Evolutionary conservation across 2,888 invertebrate species (phyloP), one percentile per base, ranked within the genome.

Genomic region (Creontiades dilutus): DNA sequence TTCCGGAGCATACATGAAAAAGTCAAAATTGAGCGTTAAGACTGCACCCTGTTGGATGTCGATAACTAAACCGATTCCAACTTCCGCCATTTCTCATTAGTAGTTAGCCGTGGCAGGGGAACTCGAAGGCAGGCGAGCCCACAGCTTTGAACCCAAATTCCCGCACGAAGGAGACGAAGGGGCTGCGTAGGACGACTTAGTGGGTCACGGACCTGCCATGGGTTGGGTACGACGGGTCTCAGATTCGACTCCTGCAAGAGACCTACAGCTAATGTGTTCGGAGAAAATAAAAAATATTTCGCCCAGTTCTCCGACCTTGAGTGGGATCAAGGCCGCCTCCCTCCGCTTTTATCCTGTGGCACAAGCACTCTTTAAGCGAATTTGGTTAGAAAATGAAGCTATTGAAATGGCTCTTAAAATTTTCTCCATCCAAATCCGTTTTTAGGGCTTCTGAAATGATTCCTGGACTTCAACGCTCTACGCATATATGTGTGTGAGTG

Each of bases 171-270:
- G 68, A 68, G 23, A 23, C 27, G 68, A 68, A n/a, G n/a, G 5
- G 68, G 68, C 68, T 68, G 68, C 68, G 68, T 68, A 68, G 68
- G 68, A 68, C 68, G 68, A 68, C 23, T 68, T 68, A 68, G 68
- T 68, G 68, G 68, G 68, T 68, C 68, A 68, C 68, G 68, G 68
- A 68, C 68, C 68, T 27, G n/a, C 23, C 11, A 7, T 68, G 68
- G 68, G 68, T 68, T 68, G 68, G 68, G 57, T 57, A 2, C 57
- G n/a, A 1, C 57, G 57, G 57, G 68, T 68, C 23, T 23, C 68
- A 23, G n/a, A n/a, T n/a, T n/a, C n/a, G n/a, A 23, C 68, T 27
- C 13, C 5, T 68, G 3, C 9, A 68, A 68, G 19, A 52, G 19
- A n/a, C 19, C 61, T 61, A 19, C 61, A 19, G 61, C 61, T 61